Conservation (phyloP, 1,140 invertebrate genomes). For the Anagrus nilaparvatae region DNA sequence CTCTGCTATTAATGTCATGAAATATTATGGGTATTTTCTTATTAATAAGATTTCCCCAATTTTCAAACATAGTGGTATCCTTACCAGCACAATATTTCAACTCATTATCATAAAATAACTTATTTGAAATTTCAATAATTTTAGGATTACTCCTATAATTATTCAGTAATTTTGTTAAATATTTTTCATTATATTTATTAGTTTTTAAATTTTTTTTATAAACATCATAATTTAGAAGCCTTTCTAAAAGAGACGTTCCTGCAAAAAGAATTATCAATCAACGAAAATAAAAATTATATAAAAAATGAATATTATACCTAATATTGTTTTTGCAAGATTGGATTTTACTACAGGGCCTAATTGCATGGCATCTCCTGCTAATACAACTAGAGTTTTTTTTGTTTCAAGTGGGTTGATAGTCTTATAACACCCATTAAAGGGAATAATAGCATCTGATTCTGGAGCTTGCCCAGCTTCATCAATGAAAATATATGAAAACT, state of each 20-base stretch:
- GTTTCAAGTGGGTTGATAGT: too few species aligned
- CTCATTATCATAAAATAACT: too few species aligned
- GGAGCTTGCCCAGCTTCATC: slow-evolving; percentile 77
- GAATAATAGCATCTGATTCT: slow-evolving; percentile 66
- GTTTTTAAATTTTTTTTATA: slow-evolving; percentile 38
- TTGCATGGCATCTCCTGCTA: slow-evolving; percentile 74
- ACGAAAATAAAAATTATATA: not conserved
- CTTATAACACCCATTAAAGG: slow-evolving; percentile 42
- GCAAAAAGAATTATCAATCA: not conserved
- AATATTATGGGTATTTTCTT: slow-evolving; percentile 55
- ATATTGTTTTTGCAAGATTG: slow-evolving; percentile 30
- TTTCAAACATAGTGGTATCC: slow-evolving; percentile 21
- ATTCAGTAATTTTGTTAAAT: slow-evolving; percentile 52
- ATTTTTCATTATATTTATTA: slow-evolving; percentile 45
- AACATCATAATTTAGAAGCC: slow-evolving; percentile 42
- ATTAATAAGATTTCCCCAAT: slow-evolving; percentile 33
- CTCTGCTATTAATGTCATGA: slow-evolving; percentile 46
- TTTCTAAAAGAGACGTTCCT: slow-evolving; percentile 47
- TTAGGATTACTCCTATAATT: slow-evolving; percentile 55
- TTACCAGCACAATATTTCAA: too few species aligned
- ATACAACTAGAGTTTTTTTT: slow-evolving; percentile 51
- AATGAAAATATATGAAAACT: slow-evolving; percentile 72
- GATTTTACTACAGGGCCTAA: slow-evolving; percentile 64
- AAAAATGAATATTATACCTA: slow-evolving; percentile 19
- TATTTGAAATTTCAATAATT: slow-evolving; percentile 52